Evolutionary conservation across 2,888 invertebrate species (phyloP), one percentile per base, ranked within the genome.

Genomic region (Allygus modestus): DNA sequence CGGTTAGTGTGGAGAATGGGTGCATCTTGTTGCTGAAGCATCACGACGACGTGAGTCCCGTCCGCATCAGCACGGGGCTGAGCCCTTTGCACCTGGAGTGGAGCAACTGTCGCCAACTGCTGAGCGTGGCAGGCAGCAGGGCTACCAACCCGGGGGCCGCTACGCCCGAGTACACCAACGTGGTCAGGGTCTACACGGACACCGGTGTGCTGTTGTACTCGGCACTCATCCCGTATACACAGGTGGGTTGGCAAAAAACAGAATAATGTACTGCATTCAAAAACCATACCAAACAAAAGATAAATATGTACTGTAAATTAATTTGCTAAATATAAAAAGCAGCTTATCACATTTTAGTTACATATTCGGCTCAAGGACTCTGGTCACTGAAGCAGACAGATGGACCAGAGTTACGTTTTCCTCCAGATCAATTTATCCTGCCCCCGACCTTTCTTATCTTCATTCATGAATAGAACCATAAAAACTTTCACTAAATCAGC

Each of bases 1-100:
- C 98, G 4, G 97, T 97, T 4, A 95, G 97, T 87, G 94, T 98
- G 87, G 96, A 95, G 88, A 97, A 96, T 89, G 98, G 98, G n/a
- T 95, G 94, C 89, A 95, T 99, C 83, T 96, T 96, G 88, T 92
- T 99, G 88, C 92, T 99, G 90, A 94, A 96, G 87, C 97, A 96
- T 26, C 98, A 97, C 90, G 98, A 99, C 91, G 98, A 99, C 91
- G 95, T 98, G 82, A 96, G 97, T 87, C 98, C 98, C 0, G 94
- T 95, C 87, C 94, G 97, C 88, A 94, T 98, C 87, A 93, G 94
- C 89, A 98, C 98, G 0, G 94, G 95, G n/a, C 91, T 97, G 85
- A 93, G 96, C 26, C 95, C 96, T 11, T 91, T 97, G 87, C 95
- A 96, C 88, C 96, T 98, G 93, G 98, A 99, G 91, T 99, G 99